These are phyloP conservation scores for Corynorhinus townsendii DNA, from an alignment of 2,113 vertebrate genomes.

Conservation along the genomic window DNA sequence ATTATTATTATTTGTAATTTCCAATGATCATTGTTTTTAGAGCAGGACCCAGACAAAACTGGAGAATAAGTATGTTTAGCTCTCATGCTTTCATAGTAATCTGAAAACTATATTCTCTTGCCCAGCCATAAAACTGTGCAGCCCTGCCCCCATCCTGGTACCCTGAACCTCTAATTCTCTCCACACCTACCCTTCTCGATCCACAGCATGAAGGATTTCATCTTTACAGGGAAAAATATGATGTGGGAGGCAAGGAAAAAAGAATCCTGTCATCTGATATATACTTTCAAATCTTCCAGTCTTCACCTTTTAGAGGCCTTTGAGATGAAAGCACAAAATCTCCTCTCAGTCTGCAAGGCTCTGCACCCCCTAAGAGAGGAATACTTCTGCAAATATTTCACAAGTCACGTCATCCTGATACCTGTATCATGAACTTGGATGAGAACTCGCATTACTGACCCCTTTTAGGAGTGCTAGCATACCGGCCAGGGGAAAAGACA, in stretches of 20 bases:
- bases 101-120: not conserved
- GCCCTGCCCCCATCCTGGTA: rapidly evolving
- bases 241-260: not conserved
- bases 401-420: not conserved
- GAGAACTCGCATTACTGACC: not conserved
- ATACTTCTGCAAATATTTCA: not conserved
- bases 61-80: not conserved
- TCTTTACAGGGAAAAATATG: not conserved
- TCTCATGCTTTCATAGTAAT: not conserved
- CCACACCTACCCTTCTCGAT: not conserved
- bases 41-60: not conserved
- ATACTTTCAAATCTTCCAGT: not conserved
- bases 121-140: not conserved
- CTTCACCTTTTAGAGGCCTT: not conserved
- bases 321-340: not conserved
- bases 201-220: not conserved
- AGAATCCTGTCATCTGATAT: not conserved
- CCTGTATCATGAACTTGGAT: not conserved
- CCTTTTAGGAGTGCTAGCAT: not conserved
- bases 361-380: not conserved
- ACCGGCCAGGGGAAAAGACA: not conserved
- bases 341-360: not conserved
- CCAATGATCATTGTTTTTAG: not conserved
- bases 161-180: not conserved
- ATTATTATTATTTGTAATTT: not conserved